A percentile compares a stretch with the other conserved stretches of the same genome.
Evolutionary conservation across 2,797 vertebrate genomes (phyloP).

Genomic region (Parauchenoglanis ngamensis): DNA sequence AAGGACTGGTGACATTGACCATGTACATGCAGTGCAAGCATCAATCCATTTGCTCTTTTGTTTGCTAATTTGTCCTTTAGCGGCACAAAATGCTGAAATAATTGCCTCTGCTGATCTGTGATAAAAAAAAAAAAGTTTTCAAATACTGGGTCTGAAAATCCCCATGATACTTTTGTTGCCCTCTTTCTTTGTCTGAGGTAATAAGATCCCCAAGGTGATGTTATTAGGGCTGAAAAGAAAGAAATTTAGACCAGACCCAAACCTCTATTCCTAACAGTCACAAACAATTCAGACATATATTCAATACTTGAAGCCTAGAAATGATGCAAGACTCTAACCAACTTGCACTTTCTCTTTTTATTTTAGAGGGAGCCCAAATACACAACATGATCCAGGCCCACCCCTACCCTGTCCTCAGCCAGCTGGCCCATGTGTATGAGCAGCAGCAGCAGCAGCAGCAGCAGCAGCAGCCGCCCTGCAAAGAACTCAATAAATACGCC

Average conservation of each 20-base stretch:
- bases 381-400: slow-evolving; percentile 93
- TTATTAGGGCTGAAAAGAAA: background rate
- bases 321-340: slow-evolving; percentile 32
- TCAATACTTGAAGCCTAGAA: slow-evolving; percentile 2
- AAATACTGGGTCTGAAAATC: slow-evolving; percentile 2
- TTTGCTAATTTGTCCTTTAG: slow-evolving; percentile 10
- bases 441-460: slow-evolving; percentile 88
- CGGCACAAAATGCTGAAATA: background rate
- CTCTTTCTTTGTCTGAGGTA: slow-evolving; percentile 13
- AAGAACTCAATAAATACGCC: slow-evolving; percentile 95
- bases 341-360: slow-evolving; percentile 54
- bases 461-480: slow-evolving; percentile 84
- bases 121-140: background rate
- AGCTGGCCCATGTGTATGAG: slow-evolving; percentile 93
- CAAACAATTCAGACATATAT: slow-evolving; percentile 27
- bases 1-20: slow-evolving; percentile 40
- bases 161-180: background rate
- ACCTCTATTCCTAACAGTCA: background rate
- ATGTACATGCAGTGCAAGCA: background rate
- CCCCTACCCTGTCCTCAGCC: slow-evolving; percentile 88
- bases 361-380: slow-evolving; percentile 87
- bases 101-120: slow-evolving; percentile 14
- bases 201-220: slow-evolving; percentile 12
- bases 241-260: slow-evolving; percentile 11
- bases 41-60: background rate